Evolutionary conservation across 2,113 vertebrate genomes (phyloP).

Genomic region (Canis aureus): DNA sequence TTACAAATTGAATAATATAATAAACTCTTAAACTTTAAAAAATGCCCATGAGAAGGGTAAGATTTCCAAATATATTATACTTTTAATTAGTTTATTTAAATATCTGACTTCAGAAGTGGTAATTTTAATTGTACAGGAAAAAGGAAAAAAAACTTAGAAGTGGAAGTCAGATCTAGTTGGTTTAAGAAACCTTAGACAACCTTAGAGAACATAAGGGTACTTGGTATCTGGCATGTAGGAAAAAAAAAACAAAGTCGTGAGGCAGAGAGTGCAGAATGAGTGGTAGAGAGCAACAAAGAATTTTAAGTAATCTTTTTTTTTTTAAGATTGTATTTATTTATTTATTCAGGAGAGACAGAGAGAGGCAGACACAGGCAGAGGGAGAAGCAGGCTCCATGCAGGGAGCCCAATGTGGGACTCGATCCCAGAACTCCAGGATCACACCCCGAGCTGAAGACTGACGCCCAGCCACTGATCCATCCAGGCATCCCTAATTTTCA

Average conservation of each 20-base stretch:
- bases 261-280: background rate
- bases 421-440: too few species aligned
- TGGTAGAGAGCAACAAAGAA: background rate
- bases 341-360: too few species aligned
- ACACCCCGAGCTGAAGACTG: too few species aligned
- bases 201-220: background rate
- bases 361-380: too few species aligned
- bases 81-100: conserved; percentile 57
- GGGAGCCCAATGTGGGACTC: too few species aligned
- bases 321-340: background rate
- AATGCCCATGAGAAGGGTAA: background rate
- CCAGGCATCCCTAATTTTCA: background rate
- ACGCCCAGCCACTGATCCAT: too few species aligned
- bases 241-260: background rate
- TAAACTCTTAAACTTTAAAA: background rate
- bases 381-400: too few species aligned
- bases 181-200: background rate
- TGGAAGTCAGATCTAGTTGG: background rate
- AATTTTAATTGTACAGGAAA: background rate
- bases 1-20: conserved; percentile 9
- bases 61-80: background rate
- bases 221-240: background rate
- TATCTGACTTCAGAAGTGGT: conserved; percentile 2
- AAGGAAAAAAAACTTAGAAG: conserved; percentile 14
- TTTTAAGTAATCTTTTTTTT: background rate